Percentiles rank a stretch among this genome's conserved stretches.
phyloP scores from a whole-genome alignment of 1,140 invertebrate genomes.

The Papilio glaucus region DNA sequence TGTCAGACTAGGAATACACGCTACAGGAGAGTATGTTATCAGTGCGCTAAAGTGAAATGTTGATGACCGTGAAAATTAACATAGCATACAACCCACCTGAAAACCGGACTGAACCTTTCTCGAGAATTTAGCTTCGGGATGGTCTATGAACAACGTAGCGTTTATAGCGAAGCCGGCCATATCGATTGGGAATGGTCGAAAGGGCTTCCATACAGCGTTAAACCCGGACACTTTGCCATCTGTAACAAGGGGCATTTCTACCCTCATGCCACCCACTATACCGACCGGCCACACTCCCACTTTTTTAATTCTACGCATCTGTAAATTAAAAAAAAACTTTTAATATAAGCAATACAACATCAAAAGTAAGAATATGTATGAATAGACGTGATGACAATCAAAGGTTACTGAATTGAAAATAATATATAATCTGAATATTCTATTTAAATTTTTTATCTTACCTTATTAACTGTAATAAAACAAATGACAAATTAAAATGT shows the following conservation, averaged over 20 bases:
- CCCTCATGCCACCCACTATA: slow-evolving; percentile 94
- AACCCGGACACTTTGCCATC: slow-evolving; percentile 91
- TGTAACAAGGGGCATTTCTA: slow-evolving; percentile 91
- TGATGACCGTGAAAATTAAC: background rate
- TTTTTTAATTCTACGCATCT: slow-evolving; percentile 92
- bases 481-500: background rate
- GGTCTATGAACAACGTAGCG: slow-evolving; percentile 89
- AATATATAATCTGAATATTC: background rate
- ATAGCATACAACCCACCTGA: slow-evolving; percentile 87
- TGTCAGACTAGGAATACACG: too few species aligned
- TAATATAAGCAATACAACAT: slow-evolving; percentile 32
- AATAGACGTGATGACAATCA: too few species aligned
- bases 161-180: slow-evolving; percentile 99
- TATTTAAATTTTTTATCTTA: background rate
- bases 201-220: slow-evolving; percentile 93
- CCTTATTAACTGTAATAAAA: slow-evolving; percentile 19
- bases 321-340: slow-evolving; percentile 51
- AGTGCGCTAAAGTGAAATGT: too few species aligned
- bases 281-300: slow-evolving; percentile 99
- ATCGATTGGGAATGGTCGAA: slow-evolving; percentile 97
- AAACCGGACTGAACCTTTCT: slow-evolving; percentile 93
- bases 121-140: slow-evolving; percentile 92
- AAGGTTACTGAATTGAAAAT: background rate
- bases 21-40: too few species aligned
- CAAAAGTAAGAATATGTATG: too few species aligned